phyloP scores from a whole-genome alignment of 2,113 vertebrate species.

The Cyrtonyx montezumae region DNA sequence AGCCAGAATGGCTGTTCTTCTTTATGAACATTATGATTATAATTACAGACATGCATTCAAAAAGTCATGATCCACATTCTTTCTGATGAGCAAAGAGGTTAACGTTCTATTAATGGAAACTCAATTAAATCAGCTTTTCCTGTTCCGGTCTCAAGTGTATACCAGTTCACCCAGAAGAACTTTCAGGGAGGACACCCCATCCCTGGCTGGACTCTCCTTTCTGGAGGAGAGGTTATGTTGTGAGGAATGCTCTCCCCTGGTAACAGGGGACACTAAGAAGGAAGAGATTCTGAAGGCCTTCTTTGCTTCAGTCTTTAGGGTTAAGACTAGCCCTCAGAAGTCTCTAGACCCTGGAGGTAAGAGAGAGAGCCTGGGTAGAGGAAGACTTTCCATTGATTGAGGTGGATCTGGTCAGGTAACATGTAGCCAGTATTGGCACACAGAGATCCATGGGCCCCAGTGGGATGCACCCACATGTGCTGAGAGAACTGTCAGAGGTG shows the following conservation, averaged over 20 bases:
- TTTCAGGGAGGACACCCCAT: neutral
- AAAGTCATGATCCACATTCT: neutral
- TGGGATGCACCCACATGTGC: too few species aligned
- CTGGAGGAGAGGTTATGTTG: neutral
- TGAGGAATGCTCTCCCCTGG: neutral
- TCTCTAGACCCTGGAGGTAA: too few species aligned
- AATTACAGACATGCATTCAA: neutral
- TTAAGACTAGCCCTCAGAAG: too few species aligned
- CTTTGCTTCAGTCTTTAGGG: too few species aligned
- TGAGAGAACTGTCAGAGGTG: too few species aligned
- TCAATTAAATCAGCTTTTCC: neutral
- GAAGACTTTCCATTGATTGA: too few species aligned
- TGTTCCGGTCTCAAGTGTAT: neutral
- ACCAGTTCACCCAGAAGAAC: neutral
- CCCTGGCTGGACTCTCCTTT: neutral
- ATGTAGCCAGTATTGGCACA: too few species aligned
- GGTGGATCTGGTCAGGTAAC: too few species aligned
- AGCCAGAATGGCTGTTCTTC: neutral
- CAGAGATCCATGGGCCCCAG: too few species aligned
- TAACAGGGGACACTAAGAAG: too few species aligned
- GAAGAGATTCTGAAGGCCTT: too few species aligned
- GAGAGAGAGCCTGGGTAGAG: too few species aligned
- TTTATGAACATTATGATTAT: neutral
- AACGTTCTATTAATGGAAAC: conserved; percentile 26
- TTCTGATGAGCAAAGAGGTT: conserved; percentile 9